Evolutionary conservation across 2,113 vertebrate species (phyloP).

Genomic region (Phrynosoma platyrhinos): DNA sequence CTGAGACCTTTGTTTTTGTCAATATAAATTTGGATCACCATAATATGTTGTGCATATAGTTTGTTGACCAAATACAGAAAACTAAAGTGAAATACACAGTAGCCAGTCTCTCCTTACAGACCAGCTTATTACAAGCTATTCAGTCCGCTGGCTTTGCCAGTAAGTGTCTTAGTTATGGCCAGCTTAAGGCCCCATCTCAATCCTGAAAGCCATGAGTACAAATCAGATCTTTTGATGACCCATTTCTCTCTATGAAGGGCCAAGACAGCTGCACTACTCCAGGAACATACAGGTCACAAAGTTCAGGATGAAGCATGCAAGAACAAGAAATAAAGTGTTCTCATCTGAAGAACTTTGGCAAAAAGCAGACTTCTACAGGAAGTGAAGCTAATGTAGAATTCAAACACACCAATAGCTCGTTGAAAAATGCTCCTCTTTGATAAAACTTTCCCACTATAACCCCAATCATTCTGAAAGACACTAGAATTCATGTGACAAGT

Average conservation of each 20-base stretch:
- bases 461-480: conserved; percentile 18
- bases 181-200: neutral
- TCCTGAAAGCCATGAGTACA: neutral
- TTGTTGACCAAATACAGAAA: neutral
- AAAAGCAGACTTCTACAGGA: conserved; percentile 19
- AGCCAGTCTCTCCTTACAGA: neutral
- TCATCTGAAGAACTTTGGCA: conserved; percentile 13
- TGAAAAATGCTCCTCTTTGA: conserved; percentile 14
- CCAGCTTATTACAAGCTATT: neutral
- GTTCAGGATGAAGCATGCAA: conserved; percentile 1
- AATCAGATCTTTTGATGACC: conserved; percentile 26
- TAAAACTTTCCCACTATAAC: conserved; percentile 13
- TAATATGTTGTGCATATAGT: neutral
- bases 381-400: conserved; percentile 30
- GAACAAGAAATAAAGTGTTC: neutral
- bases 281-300: conserved; percentile 16
- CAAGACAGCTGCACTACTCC: conserved; percentile 23
- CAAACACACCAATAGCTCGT: conserved; percentile 9
- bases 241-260: conserved; percentile 19
- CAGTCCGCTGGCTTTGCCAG: neutral
- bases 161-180: neutral
- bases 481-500: neutral
- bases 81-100: neutral
- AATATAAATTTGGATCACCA: neutral
- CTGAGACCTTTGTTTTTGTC: neutral